Conservation (phyloP, 2,113 vertebrate species). For the Psilopogon haemacephalus region DNA sequence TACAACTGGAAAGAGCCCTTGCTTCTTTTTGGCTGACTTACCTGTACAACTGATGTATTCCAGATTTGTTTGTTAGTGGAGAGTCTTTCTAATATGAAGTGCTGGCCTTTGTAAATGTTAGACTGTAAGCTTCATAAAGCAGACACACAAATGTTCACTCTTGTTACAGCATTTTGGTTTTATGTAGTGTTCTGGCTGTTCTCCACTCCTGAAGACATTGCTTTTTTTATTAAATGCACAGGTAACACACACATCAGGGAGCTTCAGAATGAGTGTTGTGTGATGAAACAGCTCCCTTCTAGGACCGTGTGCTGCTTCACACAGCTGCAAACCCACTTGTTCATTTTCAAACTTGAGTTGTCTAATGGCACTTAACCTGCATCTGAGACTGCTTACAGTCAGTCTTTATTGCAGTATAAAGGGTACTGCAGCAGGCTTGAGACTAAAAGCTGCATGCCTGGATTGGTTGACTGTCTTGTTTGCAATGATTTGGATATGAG, state of each 20-base stretch:
- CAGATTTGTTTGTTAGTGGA: conserved; percentile 70
- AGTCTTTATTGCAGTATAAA: background rate
- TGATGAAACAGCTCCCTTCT: rapidly evolving
- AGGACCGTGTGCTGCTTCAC: background rate
- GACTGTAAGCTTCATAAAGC: conserved; percentile 75
- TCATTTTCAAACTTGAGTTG: background rate
- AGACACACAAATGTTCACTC: conserved; percentile 56
- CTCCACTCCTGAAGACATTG: background rate
- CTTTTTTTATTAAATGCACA: background rate
- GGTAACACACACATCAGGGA: background rate
- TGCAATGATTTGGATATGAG: background rate
- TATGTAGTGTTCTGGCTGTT: background rate
- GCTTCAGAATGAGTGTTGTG: background rate
- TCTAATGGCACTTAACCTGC: background rate
- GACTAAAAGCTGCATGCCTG: background rate
- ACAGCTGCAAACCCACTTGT: background rate
- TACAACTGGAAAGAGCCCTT: conserved; percentile 31
- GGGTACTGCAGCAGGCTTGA: background rate
- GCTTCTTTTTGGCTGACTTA: conserved; percentile 65
- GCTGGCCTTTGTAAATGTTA: conserved; percentile 70
- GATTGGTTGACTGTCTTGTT: background rate
- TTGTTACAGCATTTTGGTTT: background rate
- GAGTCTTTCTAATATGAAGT: conserved; percentile 62
- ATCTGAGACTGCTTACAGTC: background rate
- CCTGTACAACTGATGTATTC: conserved; percentile 68